phyloP scores from a whole-genome alignment of 2,888 invertebrate genomes.

The Clitarchus hookeri region DNA sequence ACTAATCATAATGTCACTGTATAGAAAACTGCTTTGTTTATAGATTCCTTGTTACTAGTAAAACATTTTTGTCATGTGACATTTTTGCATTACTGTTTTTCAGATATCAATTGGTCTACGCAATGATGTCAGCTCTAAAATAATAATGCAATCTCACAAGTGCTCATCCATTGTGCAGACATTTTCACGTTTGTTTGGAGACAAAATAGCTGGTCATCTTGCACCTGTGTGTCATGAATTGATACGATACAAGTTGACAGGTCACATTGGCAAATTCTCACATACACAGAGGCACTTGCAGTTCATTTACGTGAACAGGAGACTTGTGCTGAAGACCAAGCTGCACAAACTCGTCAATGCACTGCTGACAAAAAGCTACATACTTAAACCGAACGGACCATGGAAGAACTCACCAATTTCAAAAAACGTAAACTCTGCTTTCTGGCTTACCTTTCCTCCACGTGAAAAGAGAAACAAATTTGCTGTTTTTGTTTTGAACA shows the following conservation, averaged over 20 bases:
- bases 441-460: slow-evolving; percentile 38
- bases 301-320: slow-evolving; percentile 70
- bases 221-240: slow-evolving; percentile 53
- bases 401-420: slow-evolving; percentile 36
- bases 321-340: slow-evolving; percentile 59
- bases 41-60: background rate
- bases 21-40: too few relatives aligned
- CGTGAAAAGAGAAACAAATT: slow-evolving; percentile 44
- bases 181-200: slow-evolving; percentile 57
- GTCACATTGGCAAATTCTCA: slow-evolving; percentile 60
- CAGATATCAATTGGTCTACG: slow-evolving; percentile 67
- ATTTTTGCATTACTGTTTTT: slow-evolving; percentile 26
- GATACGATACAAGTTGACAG: slow-evolving; percentile 59
- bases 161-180: slow-evolving; percentile 60
- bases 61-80: background rate
- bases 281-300: slow-evolving; percentile 58
- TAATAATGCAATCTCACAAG: slow-evolving; percentile 64
- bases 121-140: slow-evolving; percentile 65
- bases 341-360: slow-evolving; percentile 56
- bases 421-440: slow-evolving; percentile 33
- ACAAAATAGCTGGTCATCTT: slow-evolving; percentile 52
- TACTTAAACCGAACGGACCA: slow-evolving; percentile 38
- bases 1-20: too few relatives aligned
- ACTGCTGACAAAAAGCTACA: slow-evolving; percentile 49
- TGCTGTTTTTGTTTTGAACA: slow-evolving; percentile 60